Evolutionary conservation across 2,113 vertebrate genomes (phyloP), one percentile per base, ranked within the genome.

Genomic region (Eublepharis macularius): DNA sequence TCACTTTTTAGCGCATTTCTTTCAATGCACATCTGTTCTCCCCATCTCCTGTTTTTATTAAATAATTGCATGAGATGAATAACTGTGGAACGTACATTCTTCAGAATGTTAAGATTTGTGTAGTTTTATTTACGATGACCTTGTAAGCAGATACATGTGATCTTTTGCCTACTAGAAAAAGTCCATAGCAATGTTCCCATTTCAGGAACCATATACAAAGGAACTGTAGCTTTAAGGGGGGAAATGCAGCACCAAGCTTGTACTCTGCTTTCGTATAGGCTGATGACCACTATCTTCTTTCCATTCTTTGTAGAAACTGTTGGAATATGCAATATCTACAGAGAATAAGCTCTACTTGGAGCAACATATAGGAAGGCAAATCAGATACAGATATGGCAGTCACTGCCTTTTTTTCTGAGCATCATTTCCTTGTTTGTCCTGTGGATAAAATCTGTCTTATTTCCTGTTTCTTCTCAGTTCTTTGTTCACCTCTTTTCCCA

Each of bases 31-130:
- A 86, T 82, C 91, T 89, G 91, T 94, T 88, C 90, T 91, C 85
- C 86, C 81, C 88, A 92, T 88, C 88, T 92, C 73, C 70, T 92
- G 86, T 57, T 21, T 57, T 63, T 93, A 90, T 93, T 95, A 94
- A 95, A 92, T 89, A 93, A 89, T 93, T 90, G 93, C 90, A 94
- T 87, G 91, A 93, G 93, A 94, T 87, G 84, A 93, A 93, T 90
- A 94, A 89, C 87, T 84, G 89, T 90, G 51, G 43, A 54, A 57
- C 88, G 76, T 63, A 84, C 91, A 90, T 91, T 93, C 88, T 91
- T 93, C 57, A 93, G 70, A 92, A 93, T 89, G 80, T 92, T 93
- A 94, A 93, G 89, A 85, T 93, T 86, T 39, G 0, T 86, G 72
- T 78, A 76, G 83, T 88, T 94, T 90, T 93, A 90, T 93, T 91